Evolutionary conservation across 1,140 invertebrate species (phyloP).

Genomic region (Diabrotica virgifera): DNA sequence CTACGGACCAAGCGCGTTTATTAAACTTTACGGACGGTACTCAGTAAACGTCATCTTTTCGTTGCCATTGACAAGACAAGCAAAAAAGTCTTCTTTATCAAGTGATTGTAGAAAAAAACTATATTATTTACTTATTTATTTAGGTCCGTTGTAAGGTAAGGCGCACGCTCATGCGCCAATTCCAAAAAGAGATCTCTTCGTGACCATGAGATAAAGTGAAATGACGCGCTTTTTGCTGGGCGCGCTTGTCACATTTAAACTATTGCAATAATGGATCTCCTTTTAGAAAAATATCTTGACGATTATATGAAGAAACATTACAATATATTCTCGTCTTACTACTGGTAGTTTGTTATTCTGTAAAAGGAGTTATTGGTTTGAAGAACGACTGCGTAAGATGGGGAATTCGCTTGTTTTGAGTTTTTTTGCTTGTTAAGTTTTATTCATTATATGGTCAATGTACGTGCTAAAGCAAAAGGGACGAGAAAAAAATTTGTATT

Average conservation of each 20-base stretch:
- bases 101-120: no score
- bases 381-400: background rate
- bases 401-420: background rate
- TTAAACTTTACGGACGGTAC: no score
- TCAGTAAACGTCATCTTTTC: no score
- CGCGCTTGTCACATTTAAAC: conserved; percentile 1
- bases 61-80: no score
- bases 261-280: conserved; percentile 2
- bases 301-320: conserved; percentile 1
- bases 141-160: no score
- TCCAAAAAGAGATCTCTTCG: background rate
- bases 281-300: conserved; percentile 3
- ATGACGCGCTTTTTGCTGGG: background rate
- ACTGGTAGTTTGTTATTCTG: background rate
- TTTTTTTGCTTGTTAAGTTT: conserved; percentile 1
- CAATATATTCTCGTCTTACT: conserved; percentile 1
- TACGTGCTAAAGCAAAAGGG: background rate
- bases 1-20: no score
- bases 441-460: conserved; percentile 1
- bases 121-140: no score
- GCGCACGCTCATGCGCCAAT: background rate
- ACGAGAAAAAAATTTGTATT: background rate
- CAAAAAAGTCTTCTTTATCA: no score
- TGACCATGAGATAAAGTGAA: background rate
- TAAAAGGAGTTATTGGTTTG: background rate